These are phyloP conservation scores for Drosophila nasuta DNA, from an alignment of 1,140 invertebrate species.

Conservation along the genomic window DNA sequence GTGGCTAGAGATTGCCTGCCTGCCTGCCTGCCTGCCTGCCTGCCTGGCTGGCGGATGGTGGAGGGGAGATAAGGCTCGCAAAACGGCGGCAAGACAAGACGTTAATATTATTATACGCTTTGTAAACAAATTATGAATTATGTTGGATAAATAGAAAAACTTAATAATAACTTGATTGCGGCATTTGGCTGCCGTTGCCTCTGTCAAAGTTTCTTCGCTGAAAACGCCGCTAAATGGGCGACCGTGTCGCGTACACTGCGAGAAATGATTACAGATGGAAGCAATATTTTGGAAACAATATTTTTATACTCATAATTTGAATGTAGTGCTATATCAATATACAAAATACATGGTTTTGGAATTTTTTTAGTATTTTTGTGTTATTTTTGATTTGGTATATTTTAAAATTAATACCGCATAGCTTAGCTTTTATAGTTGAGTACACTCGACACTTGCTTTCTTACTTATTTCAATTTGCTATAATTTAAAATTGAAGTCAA, in stretches of 20 bases:
- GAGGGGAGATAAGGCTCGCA: constrained; percentile 20
- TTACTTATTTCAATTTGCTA: too few species aligned
- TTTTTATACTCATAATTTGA: neutral
- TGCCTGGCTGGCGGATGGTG: neutral
- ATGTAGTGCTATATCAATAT: too few species aligned
- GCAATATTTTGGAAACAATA: neutral
- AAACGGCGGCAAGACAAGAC: constrained; percentile 60
- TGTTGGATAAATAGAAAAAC: constrained; percentile 83
- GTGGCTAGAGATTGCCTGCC: too few species aligned
- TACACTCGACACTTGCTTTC: too few species aligned
- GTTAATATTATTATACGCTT: constrained; percentile 83
- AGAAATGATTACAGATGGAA: neutral
- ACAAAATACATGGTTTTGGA: too few species aligned
- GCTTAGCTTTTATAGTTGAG: too few species aligned
- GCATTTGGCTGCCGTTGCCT: constrained; percentile 57
- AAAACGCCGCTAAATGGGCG: constrained; percentile 5
- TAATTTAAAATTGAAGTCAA: too few species aligned
- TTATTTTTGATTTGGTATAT: too few species aligned
- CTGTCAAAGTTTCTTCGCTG: constrained; percentile 13
- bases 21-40: too few species aligned
- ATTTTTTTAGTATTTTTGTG: too few species aligned
- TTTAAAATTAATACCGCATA: too few species aligned
- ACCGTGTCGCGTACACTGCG: constrained; percentile 24
- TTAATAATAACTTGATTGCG: constrained; percentile 84
- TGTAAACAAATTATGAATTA: constrained; percentile 84